Base-by-base conservation (phyloP, 2,113 vertebrate genomes). In the Xerus inauris region DNA sequence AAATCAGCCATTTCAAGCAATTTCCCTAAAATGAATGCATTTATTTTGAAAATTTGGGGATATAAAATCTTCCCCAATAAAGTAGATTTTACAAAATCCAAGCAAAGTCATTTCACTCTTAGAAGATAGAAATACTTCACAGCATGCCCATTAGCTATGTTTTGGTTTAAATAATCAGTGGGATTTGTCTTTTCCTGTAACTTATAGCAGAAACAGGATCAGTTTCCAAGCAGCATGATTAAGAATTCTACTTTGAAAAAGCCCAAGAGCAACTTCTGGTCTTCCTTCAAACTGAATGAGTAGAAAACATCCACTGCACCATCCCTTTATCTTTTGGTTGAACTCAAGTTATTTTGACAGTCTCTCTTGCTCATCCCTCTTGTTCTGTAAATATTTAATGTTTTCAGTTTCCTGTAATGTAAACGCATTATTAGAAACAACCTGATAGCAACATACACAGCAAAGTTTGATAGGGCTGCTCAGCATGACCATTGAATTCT, bases 151-250 rank as follows among this genome's bases (percentile, higher is more conserved):
- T 64, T 87, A 54, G 28, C 28, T 82, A 45, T 4, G 2, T 28
- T 81, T 85, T 94, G 69, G 11, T 86, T 84, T 64, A 47, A 94
- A 45, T 47, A 77, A 2, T 40, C 72, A 35, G n/a, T 0, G 35
- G 51, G 35, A 87, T 79, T 93, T 89, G n/a, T 94, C 87, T 89
- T 28, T 92, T 94, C 65, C 75, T 90, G 11, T n/a, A 87, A 54
- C 6, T 89, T 87, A 81, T 24, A 81, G 49, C 30, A 86, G 87
- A 86, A 95, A 69, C 42, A 69, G 20, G 32, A 47, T 93, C 26
- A 12, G 72, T 88, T 71, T 35, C 38, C 22, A 89, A 89, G 35
- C 57, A 91, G 17, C 47, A 19, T 91, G 24, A 80, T 77, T 47
- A 81, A 84, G 26, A 75, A 19, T 85, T 65, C 54, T 80, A n/a